Percentiles rank a stretch among this genome's conserved stretches.
Conservation (phyloP, 2,888 invertebrate species). For the Taenaris catops region DNA sequence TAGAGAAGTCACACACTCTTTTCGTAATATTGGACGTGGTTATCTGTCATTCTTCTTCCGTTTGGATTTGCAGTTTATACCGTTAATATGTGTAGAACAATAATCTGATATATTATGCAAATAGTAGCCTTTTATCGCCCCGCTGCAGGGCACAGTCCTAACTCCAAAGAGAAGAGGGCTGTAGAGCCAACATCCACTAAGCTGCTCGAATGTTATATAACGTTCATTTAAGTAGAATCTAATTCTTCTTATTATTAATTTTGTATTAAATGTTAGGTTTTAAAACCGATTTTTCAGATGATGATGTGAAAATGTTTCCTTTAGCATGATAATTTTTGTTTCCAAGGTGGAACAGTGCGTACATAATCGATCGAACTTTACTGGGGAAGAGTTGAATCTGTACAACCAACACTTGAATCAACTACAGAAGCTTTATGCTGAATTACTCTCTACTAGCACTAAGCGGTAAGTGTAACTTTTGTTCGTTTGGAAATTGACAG, state of each 20-base stretch:
- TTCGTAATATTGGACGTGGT: no score
- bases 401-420: constrained; percentile 95
- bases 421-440: constrained; percentile 96
- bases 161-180: not conserved
- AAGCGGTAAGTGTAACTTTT: constrained; percentile 60
- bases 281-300: not conserved
- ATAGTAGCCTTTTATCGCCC: no score
- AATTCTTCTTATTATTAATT: no score
- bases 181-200: not conserved
- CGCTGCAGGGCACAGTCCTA: no score
- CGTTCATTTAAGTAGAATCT: no score
- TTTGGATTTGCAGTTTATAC: no score
- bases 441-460: constrained; percentile 90
- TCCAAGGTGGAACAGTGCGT: constrained; percentile 93
- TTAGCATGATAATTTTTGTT: constrained; percentile 1
- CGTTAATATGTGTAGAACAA: no score
- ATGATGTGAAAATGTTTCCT: constrained; percentile 1
- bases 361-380: constrained; percentile 91
- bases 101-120: no score
- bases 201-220: not conserved
- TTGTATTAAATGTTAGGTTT: no score
- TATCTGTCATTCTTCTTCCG: no score
- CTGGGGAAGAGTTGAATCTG: constrained; percentile 93
- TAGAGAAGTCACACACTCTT: no score
- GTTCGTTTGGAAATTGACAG: no score